Evolutionary conservation across 2,797 vertebrate species (phyloP).

Genomic region (Micropoecilia bifurca): DNA sequence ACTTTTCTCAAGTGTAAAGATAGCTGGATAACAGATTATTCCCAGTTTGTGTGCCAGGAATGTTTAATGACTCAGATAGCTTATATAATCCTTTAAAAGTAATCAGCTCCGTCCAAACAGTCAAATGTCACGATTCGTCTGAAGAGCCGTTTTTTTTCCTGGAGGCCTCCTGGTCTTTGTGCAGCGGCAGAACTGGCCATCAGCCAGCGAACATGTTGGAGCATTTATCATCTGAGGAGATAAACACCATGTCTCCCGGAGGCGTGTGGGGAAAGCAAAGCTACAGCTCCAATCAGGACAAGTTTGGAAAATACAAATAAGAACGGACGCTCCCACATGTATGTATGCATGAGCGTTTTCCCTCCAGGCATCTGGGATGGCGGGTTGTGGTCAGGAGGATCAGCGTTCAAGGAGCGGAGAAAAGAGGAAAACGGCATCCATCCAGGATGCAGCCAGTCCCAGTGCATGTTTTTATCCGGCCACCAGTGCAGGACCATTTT

Average conservation of each 20-base stretch:
- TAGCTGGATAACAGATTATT: background rate
- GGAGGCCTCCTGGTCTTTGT: background rate
- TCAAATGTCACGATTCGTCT: background rate
- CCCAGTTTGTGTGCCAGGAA: background rate
- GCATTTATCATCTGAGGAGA: conserved; percentile 5
- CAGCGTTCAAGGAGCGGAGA: background rate
- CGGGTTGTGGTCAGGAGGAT: background rate
- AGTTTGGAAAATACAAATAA: background rate
- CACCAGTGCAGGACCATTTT: background rate
- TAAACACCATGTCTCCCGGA: background rate
- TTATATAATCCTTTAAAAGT: background rate
- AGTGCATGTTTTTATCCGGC: background rate
- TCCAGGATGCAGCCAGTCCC: background rate
- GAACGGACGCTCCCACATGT: background rate
- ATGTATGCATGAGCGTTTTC: conserved; percentile 3
- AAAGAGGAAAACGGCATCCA: background rate
- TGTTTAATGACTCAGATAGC: background rate
- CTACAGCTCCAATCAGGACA: conserved; percentile 3
- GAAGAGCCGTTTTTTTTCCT: background rate
- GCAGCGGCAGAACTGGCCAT: background rate
- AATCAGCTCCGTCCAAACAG: background rate
- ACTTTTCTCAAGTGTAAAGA: background rate
- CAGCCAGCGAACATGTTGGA: background rate
- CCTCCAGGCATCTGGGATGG: background rate
- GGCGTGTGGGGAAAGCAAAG: background rate